These are phyloP conservation scores for Ophraella communa DNA, from an alignment of 2,888 invertebrate genomes.

Conservation along the genomic window DNA sequence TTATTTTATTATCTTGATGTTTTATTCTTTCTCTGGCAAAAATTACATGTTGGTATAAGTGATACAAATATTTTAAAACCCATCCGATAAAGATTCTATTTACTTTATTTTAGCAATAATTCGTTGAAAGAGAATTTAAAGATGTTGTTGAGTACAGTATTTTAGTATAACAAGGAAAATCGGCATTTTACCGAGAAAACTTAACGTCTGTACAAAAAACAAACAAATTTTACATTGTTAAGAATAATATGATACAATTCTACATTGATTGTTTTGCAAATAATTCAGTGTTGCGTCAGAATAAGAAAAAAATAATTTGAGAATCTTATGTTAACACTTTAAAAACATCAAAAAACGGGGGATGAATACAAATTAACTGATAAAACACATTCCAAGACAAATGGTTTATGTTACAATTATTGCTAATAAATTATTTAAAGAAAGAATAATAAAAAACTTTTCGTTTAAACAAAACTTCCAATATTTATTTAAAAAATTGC, in stretches of 20 bases:
- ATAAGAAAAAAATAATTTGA: slow-evolving; percentile 14
- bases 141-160: neutral
- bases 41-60: too few relatives aligned
- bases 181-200: slow-evolving; percentile 8
- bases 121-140: neutral
- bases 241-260: neutral
- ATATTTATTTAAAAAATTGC: too few relatives aligned
- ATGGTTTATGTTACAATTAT: neutral
- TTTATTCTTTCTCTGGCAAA: neutral
- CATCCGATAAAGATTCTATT: too few relatives aligned
- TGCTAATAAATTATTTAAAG: too few relatives aligned
- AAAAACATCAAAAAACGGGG: slow-evolving; percentile 4
- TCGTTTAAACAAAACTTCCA: too few relatives aligned
- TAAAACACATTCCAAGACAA: neutral
- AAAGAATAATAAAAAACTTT: too few relatives aligned
- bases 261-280: slow-evolving; percentile 35
- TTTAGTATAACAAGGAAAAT: neutral
- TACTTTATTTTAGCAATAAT: neutral
- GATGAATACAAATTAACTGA: slow-evolving; percentile 2
- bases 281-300: slow-evolving; percentile 18
- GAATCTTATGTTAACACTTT: neutral
- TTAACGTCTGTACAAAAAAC: slow-evolving; percentile 12
- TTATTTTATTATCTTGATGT: neutral
- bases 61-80: too few relatives aligned
- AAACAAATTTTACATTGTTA: neutral